These are phyloP conservation scores for Lasioglossum baleicum DNA, from an alignment of 1,140 invertebrate genomes.

Conservation along the genomic window DNA sequence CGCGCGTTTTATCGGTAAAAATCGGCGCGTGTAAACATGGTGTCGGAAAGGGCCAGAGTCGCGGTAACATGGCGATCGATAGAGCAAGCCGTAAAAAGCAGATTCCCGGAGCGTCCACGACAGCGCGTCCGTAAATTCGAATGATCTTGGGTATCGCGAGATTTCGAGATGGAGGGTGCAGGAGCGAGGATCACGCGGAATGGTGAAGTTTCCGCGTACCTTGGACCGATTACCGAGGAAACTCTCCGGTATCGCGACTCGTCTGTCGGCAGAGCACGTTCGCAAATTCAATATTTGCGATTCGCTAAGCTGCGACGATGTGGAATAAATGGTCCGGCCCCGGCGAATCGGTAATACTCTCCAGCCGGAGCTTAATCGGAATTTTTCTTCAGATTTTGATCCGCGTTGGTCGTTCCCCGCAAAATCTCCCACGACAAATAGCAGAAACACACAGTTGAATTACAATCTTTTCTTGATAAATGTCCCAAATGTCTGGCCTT, in stretches of 20 bases:
- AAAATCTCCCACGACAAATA: no score
- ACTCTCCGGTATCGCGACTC: background rate
- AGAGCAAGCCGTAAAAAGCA: background rate
- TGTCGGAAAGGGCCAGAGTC: no score
- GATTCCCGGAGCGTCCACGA: background rate
- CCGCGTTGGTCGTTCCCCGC: no score
- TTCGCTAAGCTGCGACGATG: constrained; percentile 11
- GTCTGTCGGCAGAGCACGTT: constrained; percentile 4
- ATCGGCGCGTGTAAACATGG: no score
- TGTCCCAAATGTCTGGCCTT: no score
- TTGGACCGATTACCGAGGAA: background rate
- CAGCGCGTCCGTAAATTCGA: background rate
- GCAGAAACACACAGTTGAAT: no score
- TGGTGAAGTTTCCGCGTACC: background rate
- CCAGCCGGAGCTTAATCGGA: background rate
- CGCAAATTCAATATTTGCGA: constrained; percentile 38
- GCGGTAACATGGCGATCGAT: no score
- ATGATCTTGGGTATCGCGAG: background rate
- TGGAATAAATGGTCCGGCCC: constrained; percentile 21
- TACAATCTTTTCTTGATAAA: no score
- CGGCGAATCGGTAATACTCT: background rate
- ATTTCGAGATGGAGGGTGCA: background rate
- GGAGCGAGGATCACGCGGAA: background rate
- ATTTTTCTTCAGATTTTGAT: background rate
- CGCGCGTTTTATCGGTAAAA: no score